Percentiles rank a stretch among this genome's conserved stretches.
Evolutionary conservation across 2,113 vertebrate species (phyloP).

Genomic region (Boleophthalmus pectinirostris): DNA sequence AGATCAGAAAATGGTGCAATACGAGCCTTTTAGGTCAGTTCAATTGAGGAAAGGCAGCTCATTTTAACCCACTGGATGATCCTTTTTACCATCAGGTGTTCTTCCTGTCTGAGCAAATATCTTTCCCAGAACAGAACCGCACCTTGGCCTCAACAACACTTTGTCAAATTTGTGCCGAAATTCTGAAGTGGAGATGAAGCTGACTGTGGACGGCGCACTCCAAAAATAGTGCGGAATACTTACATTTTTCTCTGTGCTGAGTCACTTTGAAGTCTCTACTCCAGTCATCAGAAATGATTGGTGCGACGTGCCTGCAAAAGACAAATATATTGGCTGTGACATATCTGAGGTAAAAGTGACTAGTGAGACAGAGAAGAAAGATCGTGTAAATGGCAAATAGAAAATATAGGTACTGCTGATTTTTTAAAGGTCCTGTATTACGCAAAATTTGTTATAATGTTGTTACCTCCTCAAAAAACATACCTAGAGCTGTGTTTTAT

Average conservation of each 20-base stretch:
- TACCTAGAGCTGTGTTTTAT: too few relatives aligned
- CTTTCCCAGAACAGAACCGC: constrained; percentile 11
- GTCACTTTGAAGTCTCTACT: constrained; percentile 42
- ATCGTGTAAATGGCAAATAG: not conserved
- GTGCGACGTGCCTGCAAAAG: not conserved
- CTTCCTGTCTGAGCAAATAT: not conserved
- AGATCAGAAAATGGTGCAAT: too few relatives aligned
- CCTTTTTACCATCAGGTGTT: too few relatives aligned
- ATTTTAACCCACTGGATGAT: not conserved
- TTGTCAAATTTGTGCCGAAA: constrained; percentile 32
- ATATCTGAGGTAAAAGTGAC: constrained; percentile 29
- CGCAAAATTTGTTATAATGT: too few relatives aligned
- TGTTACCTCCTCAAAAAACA: too few relatives aligned
- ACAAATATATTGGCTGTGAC: constrained; percentile 10
- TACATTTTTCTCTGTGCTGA: constrained; percentile 28
- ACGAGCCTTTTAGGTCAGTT: too few relatives aligned
- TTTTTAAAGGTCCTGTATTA: not conserved
- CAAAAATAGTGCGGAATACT: constrained; percentile 36
- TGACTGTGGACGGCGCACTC: constrained; percentile 19
- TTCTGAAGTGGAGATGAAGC: constrained; percentile 16
- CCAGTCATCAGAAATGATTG: constrained; percentile 4
- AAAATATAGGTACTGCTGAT: not conserved
- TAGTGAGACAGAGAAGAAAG: not conserved
- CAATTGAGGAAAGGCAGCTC: not conserved
- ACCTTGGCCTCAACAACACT: constrained; percentile 37